Percentiles rank a stretch among this genome's conserved stretches.
Conservation (phyloP, 2,888 invertebrate species). For the Hyalella azteca region DNA sequence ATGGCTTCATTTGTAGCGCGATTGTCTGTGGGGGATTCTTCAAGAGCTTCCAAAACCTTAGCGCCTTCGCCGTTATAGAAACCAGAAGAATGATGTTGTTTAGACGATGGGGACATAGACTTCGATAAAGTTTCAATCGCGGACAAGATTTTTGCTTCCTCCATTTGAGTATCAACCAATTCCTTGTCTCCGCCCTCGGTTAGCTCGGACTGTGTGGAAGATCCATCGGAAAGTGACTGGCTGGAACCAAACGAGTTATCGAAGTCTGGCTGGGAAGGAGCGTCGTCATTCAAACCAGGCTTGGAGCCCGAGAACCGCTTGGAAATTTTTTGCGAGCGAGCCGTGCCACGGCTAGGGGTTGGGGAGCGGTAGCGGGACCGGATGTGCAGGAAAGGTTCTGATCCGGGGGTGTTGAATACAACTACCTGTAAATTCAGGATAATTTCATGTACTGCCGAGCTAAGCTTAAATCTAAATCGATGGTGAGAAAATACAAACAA, state of each 20-base stretch:
- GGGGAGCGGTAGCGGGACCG: constrained; percentile 55
- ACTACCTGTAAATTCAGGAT: constrained; percentile 68
- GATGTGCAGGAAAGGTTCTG: constrained; percentile 56
- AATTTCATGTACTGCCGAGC: background rate
- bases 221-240: constrained; percentile 27
- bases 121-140: constrained; percentile 27
- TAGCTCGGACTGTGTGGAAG: constrained; percentile 20
- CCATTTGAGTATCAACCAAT: background rate
- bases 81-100: background rate
- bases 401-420: constrained; percentile 70
- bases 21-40: constrained; percentile 17
- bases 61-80: background rate
- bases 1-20: background rate
- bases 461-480: background rate
- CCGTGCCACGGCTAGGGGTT: constrained; percentile 47
- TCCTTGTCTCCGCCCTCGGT: constrained; percentile 14
- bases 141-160: constrained; percentile 15
- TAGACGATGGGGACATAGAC: background rate
- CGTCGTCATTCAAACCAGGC: constrained; percentile 4
- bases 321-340: constrained; percentile 37
- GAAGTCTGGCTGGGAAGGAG: constrained; percentile 20
- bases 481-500: background rate
- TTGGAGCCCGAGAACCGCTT: constrained; percentile 1
- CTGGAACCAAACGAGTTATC: constrained; percentile 31
- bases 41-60: background rate